Evolutionary conservation across 2,888 invertebrate species (phyloP).

Genomic region (Ernsta delagoae): DNA sequence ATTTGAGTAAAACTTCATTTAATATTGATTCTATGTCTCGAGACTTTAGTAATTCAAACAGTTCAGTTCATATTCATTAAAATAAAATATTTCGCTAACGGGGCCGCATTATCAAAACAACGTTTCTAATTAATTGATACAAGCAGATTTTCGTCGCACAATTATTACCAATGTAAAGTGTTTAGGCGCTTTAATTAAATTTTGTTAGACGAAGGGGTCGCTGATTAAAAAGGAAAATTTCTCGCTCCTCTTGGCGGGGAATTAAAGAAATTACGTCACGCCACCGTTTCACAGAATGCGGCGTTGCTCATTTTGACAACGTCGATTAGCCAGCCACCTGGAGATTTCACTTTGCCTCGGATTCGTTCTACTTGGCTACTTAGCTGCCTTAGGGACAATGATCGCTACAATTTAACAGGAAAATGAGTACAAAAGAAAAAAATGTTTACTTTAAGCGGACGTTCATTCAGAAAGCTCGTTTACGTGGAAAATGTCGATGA

Average conservation of each 20-base stretch:
- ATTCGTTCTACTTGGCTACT: conserved; percentile 27
- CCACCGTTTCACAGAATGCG: conserved; percentile 45
- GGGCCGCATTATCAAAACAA: conserved; percentile 16
- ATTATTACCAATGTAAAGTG: conserved; percentile 73
- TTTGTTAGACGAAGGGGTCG: conserved; percentile 51
- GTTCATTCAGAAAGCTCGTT: background rate
- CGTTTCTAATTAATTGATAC: conserved; percentile 24
- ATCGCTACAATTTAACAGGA: conserved; percentile 19
- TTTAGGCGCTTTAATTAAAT: conserved; percentile 74
- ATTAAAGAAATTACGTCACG: conserved; percentile 60
- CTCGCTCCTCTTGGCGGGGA: conserved; percentile 46
- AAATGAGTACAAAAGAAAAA: background rate
- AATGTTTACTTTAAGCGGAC: background rate
- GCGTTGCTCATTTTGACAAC: conserved; percentile 35
- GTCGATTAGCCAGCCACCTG: conserved; percentile 37
- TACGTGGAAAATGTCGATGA: background rate
- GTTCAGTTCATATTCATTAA: background rate
- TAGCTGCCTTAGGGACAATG: conserved; percentile 28
- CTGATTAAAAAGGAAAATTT: conserved; percentile 65
- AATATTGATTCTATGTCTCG: too few relatives aligned
- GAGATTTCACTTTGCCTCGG: conserved; percentile 31
- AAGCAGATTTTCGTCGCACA: conserved; percentile 32
- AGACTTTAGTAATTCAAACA: too few relatives aligned
- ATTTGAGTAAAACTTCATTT: too few relatives aligned
- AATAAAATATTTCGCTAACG: conserved; percentile 8